A percentile compares a stretch with the other conserved stretches of the same genome.
phyloP scores from a whole-genome alignment of 1,140 invertebrate genomes.

The Listronotus bonariensis region DNA sequence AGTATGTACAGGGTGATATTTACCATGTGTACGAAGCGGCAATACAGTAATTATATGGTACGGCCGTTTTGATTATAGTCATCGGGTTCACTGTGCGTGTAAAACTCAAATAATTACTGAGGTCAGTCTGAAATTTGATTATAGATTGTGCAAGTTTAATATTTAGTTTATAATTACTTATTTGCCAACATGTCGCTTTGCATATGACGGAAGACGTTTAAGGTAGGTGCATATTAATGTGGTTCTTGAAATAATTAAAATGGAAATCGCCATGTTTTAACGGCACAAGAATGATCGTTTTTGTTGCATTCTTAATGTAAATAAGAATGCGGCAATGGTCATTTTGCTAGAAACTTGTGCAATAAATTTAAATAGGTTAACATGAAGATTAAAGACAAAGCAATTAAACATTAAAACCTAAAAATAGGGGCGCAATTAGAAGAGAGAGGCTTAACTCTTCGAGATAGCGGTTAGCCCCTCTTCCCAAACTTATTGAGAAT shows the following conservation, averaged over 20 bases:
- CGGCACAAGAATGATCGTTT: too few species aligned
- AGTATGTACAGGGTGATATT: constrained; percentile 19
- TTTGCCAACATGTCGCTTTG: constrained; percentile 13
- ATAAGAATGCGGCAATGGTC: too few species aligned
- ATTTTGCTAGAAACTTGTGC: too few species aligned
- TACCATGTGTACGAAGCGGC: constrained; percentile 16
- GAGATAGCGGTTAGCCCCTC: too few species aligned
- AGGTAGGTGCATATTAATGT: neutral
- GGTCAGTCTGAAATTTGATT: constrained; percentile 16
- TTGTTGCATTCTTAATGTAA: too few species aligned
- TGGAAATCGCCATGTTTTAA: neutral
- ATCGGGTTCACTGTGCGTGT: constrained; percentile 13
- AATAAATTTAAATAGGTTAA: too few species aligned
- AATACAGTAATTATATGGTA: constrained; percentile 10
- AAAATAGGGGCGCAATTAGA: too few species aligned
- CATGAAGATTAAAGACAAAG: too few species aligned
- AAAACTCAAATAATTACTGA: constrained; percentile 19
- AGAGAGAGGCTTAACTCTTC: too few species aligned
- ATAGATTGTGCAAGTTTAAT: constrained; percentile 19
- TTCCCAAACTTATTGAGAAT: too few species aligned
- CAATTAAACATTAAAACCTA: too few species aligned
- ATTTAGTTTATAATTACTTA: constrained; percentile 23
- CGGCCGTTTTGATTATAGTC: constrained; percentile 6
- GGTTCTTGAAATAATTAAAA: constrained; percentile 5
- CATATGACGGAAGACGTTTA: constrained; percentile 7